These are phyloP conservation scores for Eufriesea mexicana DNA, from an alignment of 1,140 invertebrate genomes.

Conservation along the genomic window DNA sequence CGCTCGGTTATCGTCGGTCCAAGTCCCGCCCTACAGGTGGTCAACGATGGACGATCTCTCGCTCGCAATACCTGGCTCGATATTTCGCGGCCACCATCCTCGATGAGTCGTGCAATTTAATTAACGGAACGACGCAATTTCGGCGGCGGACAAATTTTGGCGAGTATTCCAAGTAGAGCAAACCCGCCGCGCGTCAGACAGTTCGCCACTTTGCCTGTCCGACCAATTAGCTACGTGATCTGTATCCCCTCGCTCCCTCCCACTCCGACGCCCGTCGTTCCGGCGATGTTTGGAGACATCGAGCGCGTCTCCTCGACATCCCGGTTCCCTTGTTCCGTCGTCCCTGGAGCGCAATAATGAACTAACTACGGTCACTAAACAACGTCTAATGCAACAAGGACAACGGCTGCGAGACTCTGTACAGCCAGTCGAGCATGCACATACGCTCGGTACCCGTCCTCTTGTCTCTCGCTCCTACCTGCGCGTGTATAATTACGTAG, in stretches of 20 bases:
- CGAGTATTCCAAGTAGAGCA: slow-evolving; percentile 1
- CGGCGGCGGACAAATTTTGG: slow-evolving; percentile 34
- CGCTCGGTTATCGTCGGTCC: not conserved
- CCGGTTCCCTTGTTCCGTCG: slow-evolving; percentile 19
- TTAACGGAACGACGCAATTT: slow-evolving; percentile 50
- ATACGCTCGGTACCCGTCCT: not conserved
- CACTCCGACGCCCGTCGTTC: not conserved
- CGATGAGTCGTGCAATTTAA: slow-evolving; percentile 49
- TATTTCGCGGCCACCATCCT: not conserved
- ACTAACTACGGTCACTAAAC: slow-evolving; percentile 70
- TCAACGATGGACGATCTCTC: not conserved
- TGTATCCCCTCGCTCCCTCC: slow-evolving; percentile 47
- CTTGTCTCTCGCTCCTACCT: no score
- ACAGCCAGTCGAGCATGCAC: no score
- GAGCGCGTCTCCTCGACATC: not conserved
- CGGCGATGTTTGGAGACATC: slow-evolving; percentile 27
- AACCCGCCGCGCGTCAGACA: not conserved
- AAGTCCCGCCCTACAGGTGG: not conserved
- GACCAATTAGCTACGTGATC: slow-evolving; percentile 70
- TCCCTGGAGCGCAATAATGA: slow-evolving; percentile 74
- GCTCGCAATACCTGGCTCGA: not conserved
- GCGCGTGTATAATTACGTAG: slow-evolving; percentile 39
- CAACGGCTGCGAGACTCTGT: not conserved
- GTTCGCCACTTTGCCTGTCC: slow-evolving; percentile 48
- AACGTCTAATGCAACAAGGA: slow-evolving; percentile 61